These are phyloP conservation scores for Aspidiotus rigidus DNA, from an alignment of 2,888 invertebrate genomes.

Conservation along the genomic window DNA sequence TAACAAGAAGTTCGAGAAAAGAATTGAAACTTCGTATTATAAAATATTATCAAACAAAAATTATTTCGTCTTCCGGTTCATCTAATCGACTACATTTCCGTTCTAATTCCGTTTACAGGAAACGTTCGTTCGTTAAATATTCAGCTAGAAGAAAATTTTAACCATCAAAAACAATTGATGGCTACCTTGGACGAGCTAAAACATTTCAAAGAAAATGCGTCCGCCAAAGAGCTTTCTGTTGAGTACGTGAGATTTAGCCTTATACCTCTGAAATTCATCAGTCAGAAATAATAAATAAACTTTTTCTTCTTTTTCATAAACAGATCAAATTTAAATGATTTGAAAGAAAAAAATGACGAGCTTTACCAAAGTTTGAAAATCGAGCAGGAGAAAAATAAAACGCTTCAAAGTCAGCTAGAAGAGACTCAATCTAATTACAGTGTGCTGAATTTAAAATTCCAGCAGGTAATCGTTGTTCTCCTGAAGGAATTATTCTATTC, in stretches of 20 bases:
- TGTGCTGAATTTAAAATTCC: conserved; percentile 19
- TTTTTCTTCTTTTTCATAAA: background rate
- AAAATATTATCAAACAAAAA: no score
- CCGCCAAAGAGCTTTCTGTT: background rate
- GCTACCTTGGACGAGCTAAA: conserved; percentile 1
- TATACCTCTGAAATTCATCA: no score
- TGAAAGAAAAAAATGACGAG: conserved; percentile 23
- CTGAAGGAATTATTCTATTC: background rate
- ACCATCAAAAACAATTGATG: conserved; percentile 5
- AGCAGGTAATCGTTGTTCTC: conserved; percentile 8
- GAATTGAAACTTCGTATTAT: no score
- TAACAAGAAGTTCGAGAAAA: no score
- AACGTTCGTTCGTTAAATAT: conserved; percentile 9
- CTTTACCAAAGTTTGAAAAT: conserved; percentile 14
- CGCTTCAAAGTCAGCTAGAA: conserved; percentile 17
- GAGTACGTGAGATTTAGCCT: conserved; percentile 1
- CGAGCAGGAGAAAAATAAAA: conserved; percentile 17
- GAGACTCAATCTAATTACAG: conserved; percentile 20
- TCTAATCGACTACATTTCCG: background rate
- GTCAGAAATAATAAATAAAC: background rate
- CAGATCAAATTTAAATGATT: conserved; percentile 18
- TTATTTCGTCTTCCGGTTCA: no score
- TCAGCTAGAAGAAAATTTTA: conserved; percentile 18
- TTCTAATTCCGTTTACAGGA: conserved; percentile 5
- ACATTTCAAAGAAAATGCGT: conserved; percentile 10